These are phyloP conservation scores for Drosophila greeni DNA, from an alignment of 2,888 invertebrate species.

Conservation along the genomic window DNA sequence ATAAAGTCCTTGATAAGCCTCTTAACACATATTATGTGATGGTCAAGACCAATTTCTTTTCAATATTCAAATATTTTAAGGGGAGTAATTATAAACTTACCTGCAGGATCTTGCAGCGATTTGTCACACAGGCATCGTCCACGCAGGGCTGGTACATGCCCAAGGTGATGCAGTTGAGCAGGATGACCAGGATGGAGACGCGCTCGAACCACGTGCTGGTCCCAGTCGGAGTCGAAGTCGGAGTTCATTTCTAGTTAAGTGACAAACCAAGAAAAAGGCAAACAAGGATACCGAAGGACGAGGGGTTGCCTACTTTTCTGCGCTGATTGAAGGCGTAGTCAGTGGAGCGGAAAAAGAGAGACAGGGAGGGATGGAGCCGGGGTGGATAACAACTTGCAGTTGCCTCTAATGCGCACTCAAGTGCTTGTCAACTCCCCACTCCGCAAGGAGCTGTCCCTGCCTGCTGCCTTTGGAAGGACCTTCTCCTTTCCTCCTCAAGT, in stretches of 20 bases:
- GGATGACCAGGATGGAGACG: constrained; percentile 97
- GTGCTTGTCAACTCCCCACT: constrained; percentile 55
- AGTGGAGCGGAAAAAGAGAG: constrained; percentile 23
- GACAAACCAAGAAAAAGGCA: constrained; percentile 23
- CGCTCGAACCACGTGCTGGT: constrained; percentile 96
- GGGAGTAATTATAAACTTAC: too few species aligned
- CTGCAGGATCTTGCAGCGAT: constrained; percentile 94
- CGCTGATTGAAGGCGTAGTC: constrained; percentile 27
- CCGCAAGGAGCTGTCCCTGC: constrained; percentile 3
- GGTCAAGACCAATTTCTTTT: too few species aligned
- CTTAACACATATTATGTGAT: too few species aligned
- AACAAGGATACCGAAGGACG: not conserved
- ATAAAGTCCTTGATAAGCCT: not conserved
- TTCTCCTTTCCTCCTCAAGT: too few species aligned
- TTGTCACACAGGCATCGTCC: constrained; percentile 93
- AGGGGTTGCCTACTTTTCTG: constrained; percentile 2
- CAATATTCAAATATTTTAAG: too few species aligned
- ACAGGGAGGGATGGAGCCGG: not conserved
- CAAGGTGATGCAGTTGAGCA: constrained; percentile 98
- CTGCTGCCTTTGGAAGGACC: too few species aligned
- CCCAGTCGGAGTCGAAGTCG: not conserved
- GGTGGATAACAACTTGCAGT: constrained; percentile 44
- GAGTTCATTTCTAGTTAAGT: constrained; percentile 26
- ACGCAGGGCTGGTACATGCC: constrained; percentile 99
- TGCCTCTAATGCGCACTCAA: constrained; percentile 66